These are phyloP conservation scores for Passer domesticus DNA, from an alignment of 2,113 vertebrate species.

Conservation along the genomic window DNA sequence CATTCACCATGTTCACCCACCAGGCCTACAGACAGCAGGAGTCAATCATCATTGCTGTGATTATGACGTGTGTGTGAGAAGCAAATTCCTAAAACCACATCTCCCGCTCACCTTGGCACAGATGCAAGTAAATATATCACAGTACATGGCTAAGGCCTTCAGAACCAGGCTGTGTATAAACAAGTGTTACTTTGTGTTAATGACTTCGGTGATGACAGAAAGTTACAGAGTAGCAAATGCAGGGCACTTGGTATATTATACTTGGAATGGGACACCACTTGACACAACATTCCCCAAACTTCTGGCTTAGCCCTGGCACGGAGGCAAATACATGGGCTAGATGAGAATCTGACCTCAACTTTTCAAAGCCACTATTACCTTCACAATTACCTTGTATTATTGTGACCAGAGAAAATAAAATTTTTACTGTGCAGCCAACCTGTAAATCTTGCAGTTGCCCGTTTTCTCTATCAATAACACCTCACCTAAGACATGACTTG, in stretches of 20 bases:
- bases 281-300: not conserved
- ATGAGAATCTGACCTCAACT: constrained; percentile 24
- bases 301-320: not conserved
- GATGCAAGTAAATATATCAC: not conserved
- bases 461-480: constrained; percentile 34
- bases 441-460: constrained; percentile 26
- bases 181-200: constrained; percentile 53
- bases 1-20: not conserved
- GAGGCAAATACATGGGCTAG: not conserved
- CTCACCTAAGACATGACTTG: not conserved
- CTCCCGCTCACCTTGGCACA: not conserved
- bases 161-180: not conserved
- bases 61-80: not conserved
- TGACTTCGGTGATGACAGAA: constrained; percentile 40
- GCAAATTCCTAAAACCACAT: not conserved
- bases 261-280: constrained; percentile 31
- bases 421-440: not conserved
- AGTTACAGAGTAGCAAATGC: not conserved
- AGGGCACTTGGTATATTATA: constrained; percentile 43
- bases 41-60: not conserved
- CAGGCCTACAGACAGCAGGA: not conserved
- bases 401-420: constrained; percentile 39
- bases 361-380: constrained; percentile 34
- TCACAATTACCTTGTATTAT: constrained; percentile 11
- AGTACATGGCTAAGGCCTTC: not conserved